These are phyloP conservation scores for Cotesia congregata DNA, from an alignment of 2,888 invertebrate genomes.

Conservation along the genomic window DNA sequence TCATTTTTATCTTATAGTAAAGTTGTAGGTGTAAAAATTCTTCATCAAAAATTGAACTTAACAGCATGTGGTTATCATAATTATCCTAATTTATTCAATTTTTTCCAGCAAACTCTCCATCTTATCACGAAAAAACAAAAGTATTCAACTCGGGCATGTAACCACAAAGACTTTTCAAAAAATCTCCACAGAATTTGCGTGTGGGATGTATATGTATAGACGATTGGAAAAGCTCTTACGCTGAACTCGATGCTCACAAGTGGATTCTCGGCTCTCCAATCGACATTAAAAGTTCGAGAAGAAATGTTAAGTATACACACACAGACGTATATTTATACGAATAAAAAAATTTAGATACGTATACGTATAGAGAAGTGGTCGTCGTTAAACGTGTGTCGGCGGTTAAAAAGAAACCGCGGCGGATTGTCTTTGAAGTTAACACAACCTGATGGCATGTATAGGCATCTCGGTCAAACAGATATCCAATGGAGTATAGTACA, in stretches of 20 bases:
- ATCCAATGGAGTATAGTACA: slow-evolving; percentile 29
- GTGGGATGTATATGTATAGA: slow-evolving; percentile 12
- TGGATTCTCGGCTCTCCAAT: slow-evolving; percentile 26
- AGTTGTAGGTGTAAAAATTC: too few relatives aligned
- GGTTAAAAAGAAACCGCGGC: slow-evolving; percentile 37
- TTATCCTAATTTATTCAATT: too few relatives aligned
- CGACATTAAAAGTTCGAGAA: slow-evolving; percentile 21
- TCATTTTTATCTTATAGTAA: too few relatives aligned
- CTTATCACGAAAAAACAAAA: not conserved
- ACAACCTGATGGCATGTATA: slow-evolving; percentile 39
- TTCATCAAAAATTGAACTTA: too few relatives aligned
- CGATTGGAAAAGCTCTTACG: slow-evolving; percentile 19
- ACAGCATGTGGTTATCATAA: too few relatives aligned
- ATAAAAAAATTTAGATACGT: slow-evolving; percentile 26
- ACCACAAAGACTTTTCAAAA: not conserved
- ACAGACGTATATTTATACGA: slow-evolving; percentile 18
- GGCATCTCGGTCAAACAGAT: slow-evolving; percentile 54
- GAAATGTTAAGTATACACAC: not conserved
- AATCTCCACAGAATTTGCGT: not conserved
- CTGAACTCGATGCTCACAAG: slow-evolving; percentile 20
- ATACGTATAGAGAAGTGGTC: slow-evolving; percentile 14
- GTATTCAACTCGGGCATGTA: not conserved
- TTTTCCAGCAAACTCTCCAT: not conserved
- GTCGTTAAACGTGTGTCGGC: slow-evolving; percentile 20
- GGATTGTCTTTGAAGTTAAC: slow-evolving; percentile 43